Evolutionary conservation across 1,140 invertebrate species (phyloP).

Genomic region (Ooceraea biroi): DNA sequence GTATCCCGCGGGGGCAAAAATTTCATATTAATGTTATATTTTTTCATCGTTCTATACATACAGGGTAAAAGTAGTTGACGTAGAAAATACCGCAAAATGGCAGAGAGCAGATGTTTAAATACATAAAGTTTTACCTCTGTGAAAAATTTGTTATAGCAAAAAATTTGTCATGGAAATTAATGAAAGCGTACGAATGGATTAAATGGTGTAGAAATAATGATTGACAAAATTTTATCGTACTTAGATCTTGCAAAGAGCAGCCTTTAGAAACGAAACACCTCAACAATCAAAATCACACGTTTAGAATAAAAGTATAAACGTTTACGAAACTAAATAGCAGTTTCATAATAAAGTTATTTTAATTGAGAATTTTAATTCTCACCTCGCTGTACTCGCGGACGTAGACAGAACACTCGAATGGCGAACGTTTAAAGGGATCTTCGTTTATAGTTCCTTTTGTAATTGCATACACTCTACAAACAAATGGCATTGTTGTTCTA

Average conservation of each 20-base stretch:
- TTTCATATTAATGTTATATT: constrained; percentile 35
- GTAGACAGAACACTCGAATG: not conserved
- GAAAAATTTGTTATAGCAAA: constrained; percentile 12
- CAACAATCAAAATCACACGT: too few relatives aligned
- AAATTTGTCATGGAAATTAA: constrained; percentile 17
- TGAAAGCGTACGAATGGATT: not conserved
- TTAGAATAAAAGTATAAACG: too few relatives aligned
- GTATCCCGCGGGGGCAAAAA: not conserved
- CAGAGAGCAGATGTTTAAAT: constrained; percentile 13
- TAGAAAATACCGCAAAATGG: constrained; percentile 35
- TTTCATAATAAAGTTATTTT: too few relatives aligned
- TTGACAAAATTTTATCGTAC: not conserved
- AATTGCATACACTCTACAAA: constrained; percentile 1
- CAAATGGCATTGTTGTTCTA: constrained; percentile 20
- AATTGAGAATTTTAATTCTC: too few relatives aligned
- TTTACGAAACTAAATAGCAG: too few relatives aligned
- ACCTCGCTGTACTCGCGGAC: not conserved
- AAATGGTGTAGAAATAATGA: not conserved
- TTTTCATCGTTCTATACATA: not conserved
- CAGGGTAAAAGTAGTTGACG: constrained; percentile 22
- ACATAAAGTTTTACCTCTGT: not conserved
- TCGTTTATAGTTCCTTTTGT: not conserved
- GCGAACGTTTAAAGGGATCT: not conserved
- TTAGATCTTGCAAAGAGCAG: too few relatives aligned
- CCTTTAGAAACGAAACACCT: too few relatives aligned